Conservation (phyloP, 2,888 invertebrate genomes). For the Athetis lepigone region DNA sequence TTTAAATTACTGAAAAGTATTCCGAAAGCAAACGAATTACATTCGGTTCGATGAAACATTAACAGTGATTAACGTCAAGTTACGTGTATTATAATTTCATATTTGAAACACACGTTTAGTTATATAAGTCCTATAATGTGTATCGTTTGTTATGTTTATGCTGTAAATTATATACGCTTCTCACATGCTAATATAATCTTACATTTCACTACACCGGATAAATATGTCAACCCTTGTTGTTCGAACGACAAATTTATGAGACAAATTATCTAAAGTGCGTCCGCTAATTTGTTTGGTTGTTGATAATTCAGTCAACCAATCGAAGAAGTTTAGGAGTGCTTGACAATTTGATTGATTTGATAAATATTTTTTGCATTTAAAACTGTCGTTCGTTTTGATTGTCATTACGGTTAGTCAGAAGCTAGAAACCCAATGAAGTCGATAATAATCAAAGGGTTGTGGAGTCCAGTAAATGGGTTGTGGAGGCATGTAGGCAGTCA, state of each 20-base stretch:
- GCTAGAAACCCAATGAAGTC: too few relatives aligned
- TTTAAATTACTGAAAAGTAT: neutral
- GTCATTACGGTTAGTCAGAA: too few relatives aligned
- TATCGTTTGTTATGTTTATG: constrained; percentile 2
- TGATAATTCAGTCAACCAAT: neutral
- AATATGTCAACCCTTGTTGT: neutral
- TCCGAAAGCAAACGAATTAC: neutral
- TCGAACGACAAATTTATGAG: neutral
- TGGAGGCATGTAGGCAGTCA: too few relatives aligned
- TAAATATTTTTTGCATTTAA: too few relatives aligned
- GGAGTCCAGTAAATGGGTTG: too few relatives aligned
- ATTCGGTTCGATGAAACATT: neutral
- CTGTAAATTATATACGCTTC: constrained; percentile 8
- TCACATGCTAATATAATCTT: neutral
- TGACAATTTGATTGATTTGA: too few relatives aligned
- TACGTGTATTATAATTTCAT: constrained; percentile 3
- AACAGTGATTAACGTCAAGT: too few relatives aligned
- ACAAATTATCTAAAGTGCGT: neutral
- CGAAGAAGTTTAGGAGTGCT: neutral
- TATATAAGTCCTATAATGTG: neutral
- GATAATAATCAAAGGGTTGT: too few relatives aligned
- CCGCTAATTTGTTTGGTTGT: too few relatives aligned
- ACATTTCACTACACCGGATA: neutral
- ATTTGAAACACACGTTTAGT: neutral
- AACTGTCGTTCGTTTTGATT: too few relatives aligned